These are phyloP conservation scores for Otocyon megalotis DNA, from an alignment of 2,113 vertebrate genomes.

Conservation along the genomic window DNA sequence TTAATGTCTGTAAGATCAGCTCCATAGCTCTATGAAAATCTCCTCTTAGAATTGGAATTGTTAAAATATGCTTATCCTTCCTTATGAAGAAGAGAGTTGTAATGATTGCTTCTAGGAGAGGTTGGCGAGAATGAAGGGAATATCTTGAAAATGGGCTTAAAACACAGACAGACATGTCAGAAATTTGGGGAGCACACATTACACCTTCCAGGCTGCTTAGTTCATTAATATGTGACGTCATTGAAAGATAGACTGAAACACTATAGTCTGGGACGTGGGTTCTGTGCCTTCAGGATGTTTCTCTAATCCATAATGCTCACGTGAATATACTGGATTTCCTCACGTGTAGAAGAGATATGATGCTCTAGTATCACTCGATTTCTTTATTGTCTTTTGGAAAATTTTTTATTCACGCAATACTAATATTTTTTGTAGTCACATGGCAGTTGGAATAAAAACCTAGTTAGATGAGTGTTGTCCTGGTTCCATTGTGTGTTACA, in stretches of 20 bases:
- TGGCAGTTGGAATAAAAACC: background rate
- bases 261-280: background rate
- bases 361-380: background rate
- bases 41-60: background rate
- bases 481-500: background rate
- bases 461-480: background rate
- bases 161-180: background rate
- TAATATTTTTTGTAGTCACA: background rate
- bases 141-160: background rate
- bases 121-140: background rate
- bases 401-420: background rate
- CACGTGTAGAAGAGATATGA: background rate
- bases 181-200: background rate
- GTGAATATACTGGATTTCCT: background rate
- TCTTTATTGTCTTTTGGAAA: background rate
- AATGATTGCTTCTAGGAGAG: background rate
- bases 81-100: background rate
- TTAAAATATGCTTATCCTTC: background rate
- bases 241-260: background rate
- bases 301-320: background rate
- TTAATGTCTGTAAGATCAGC: background rate
- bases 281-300: background rate
- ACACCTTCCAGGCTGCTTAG: background rate
- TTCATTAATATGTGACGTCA: background rate
- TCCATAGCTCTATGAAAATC: background rate